Conservation (phyloP, 2,797 vertebrate species). For the Acanthis flammea region DNA sequence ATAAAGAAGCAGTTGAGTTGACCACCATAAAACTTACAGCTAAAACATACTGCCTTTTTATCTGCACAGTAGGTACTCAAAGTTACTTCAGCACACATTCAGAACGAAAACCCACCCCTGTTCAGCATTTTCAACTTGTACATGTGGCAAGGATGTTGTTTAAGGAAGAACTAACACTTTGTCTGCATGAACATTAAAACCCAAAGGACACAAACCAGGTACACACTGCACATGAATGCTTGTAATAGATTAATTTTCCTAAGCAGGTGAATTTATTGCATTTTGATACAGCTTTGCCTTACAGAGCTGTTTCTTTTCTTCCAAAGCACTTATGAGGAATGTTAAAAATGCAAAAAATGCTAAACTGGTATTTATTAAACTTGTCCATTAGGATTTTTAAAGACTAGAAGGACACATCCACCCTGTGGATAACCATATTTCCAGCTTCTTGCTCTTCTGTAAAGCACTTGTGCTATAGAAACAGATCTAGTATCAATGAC, state of each 20-base stretch:
- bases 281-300: neutral
- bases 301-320: neutral
- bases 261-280: neutral
- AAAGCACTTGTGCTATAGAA: constrained; percentile 56
- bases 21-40: neutral
- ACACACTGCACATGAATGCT: neutral
- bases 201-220: neutral
- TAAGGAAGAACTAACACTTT: neutral
- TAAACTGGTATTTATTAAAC: constrained; percentile 7
- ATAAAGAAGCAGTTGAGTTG: neutral
- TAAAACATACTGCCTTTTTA: neutral
- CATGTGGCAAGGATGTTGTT: neutral
- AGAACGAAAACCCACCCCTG: neutral
- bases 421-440: constrained; percentile 7
- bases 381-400: constrained; percentile 10
- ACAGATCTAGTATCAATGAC: constrained; percentile 55
- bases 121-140: neutral
- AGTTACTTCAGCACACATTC: neutral
- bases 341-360: neutral
- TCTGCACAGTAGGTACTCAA: neutral
- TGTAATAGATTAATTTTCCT: neutral
- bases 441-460: constrained; percentile 39
- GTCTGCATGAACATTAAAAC: neutral
- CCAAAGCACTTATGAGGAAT: neutral
- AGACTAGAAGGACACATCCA: constrained; percentile 25